These are phyloP conservation scores for Macaria liturata DNA, from an alignment of 2,888 invertebrate species.

Conservation along the genomic window DNA sequence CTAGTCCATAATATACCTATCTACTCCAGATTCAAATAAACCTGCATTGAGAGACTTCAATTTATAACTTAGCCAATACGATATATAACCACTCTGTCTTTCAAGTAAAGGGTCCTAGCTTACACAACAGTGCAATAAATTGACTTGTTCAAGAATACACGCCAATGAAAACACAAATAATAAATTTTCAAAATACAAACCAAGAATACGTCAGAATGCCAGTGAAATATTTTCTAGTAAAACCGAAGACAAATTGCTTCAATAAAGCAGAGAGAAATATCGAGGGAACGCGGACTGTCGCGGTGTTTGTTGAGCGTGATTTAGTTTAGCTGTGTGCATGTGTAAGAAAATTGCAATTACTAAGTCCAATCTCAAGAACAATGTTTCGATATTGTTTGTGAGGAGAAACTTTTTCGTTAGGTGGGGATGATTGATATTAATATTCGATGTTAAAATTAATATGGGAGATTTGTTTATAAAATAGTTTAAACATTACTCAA, in stretches of 20 bases:
- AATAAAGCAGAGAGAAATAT: conserved; percentile 18
- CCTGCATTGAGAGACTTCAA: too few species aligned
- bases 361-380: not conserved
- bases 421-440: too few species aligned
- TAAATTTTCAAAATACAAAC: conserved; percentile 4
- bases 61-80: too few species aligned
- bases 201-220: not conserved
- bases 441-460: too few species aligned
- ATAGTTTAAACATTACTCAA: too few species aligned
- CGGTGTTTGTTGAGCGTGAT: conserved; percentile 18
- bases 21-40: too few species aligned
- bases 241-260: conserved; percentile 19
- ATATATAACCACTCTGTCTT: too few species aligned
- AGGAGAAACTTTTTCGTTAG: too few species aligned
- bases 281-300: conserved; percentile 9
- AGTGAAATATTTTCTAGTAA: conserved; percentile 21
- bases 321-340: conserved; percentile 6
- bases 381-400: too few species aligned
- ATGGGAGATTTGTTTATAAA: too few species aligned
- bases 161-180: not conserved
- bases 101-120: too few species aligned
- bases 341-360: conserved; percentile 4
- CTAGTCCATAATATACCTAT: too few species aligned
- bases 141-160: not conserved
- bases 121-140: not conserved